Evolutionary conservation across 2,888 invertebrate genomes (phyloP).

Genomic region (Drosophila cognata): DNA sequence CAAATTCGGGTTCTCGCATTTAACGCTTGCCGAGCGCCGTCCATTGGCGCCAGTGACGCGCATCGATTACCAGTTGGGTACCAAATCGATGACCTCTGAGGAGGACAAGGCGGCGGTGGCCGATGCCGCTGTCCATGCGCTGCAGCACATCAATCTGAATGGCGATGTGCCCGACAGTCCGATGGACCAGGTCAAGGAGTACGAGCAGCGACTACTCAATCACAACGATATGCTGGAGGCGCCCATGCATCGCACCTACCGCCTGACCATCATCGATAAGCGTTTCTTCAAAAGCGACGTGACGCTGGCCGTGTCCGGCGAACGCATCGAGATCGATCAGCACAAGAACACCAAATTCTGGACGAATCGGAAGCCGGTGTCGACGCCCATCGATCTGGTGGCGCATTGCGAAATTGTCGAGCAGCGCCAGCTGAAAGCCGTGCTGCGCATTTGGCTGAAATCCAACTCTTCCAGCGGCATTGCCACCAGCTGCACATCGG

Average conservation of each 20-base stretch:
- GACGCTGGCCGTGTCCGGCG: slow-evolving; percentile 94
- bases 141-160: slow-evolving; percentile 68
- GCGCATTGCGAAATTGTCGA: slow-evolving; percentile 94
- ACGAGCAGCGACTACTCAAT: slow-evolving; percentile 89
- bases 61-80: slow-evolving; percentile 79
- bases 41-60: slow-evolving; percentile 79
- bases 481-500: slow-evolving; percentile 67
- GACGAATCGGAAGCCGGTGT: slow-evolving; percentile 91
- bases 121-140: slow-evolving; percentile 76
- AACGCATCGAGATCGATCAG: slow-evolving; percentile 95
- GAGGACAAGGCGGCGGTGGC: slow-evolving; percentile 82
- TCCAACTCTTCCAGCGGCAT: slow-evolving; percentile 79
- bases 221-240: slow-evolving; percentile 94
- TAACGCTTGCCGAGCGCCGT: slow-evolving; percentile 93
- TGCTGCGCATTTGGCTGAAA: slow-evolving; percentile 90
- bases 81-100: slow-evolving; percentile 85
- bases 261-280: slow-evolving; percentile 92
- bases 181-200: slow-evolving; percentile 80
- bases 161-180: slow-evolving; percentile 66
- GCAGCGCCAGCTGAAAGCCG: slow-evolving; percentile 89
- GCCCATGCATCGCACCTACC: slow-evolving; percentile 93
- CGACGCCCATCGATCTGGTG: slow-evolving; percentile 93
- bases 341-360: slow-evolving; percentile 88
- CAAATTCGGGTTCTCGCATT: slow-evolving; percentile 95
- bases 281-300: slow-evolving; percentile 93